Conservation (phyloP, 2,113 vertebrate species). For the Lasiurus cinereus region DNA sequence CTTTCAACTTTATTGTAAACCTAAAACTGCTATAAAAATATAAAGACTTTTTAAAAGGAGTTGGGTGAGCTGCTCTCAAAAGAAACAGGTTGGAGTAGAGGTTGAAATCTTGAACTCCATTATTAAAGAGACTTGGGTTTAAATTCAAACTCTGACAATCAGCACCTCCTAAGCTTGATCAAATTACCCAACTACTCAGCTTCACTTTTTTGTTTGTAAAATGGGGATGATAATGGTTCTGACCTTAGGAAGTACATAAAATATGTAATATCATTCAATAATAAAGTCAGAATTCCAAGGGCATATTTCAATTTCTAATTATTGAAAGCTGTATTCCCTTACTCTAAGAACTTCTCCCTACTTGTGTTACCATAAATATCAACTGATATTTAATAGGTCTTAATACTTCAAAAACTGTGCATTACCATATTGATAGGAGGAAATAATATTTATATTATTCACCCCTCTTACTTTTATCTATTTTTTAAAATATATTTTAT, state of each 20-base stretch:
- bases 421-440: neutral
- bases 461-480: neutral
- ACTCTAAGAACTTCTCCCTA: neutral
- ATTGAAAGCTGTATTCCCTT: slow-evolving; percentile 32
- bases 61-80: neutral
- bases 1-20: slow-evolving; percentile 1
- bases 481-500: too few relatives aligned
- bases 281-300: neutral
- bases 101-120: neutral
- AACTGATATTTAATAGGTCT: neutral
- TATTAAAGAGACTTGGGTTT: neutral
- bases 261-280: neutral
- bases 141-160: neutral
- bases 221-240: neutral
- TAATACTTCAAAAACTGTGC: neutral
- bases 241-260: neutral
- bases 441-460: neutral
- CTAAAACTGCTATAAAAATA: neutral
- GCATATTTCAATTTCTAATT: slow-evolving; percentile 20
- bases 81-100: neutral
- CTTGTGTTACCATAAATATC: neutral
- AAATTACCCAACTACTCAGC: neutral
- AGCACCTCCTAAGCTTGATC: neutral
- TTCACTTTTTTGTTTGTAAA: neutral
- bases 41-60: neutral